phyloP scores from a whole-genome alignment of 2,797 vertebrate species.

The Novumbra hubbsi region DNA sequence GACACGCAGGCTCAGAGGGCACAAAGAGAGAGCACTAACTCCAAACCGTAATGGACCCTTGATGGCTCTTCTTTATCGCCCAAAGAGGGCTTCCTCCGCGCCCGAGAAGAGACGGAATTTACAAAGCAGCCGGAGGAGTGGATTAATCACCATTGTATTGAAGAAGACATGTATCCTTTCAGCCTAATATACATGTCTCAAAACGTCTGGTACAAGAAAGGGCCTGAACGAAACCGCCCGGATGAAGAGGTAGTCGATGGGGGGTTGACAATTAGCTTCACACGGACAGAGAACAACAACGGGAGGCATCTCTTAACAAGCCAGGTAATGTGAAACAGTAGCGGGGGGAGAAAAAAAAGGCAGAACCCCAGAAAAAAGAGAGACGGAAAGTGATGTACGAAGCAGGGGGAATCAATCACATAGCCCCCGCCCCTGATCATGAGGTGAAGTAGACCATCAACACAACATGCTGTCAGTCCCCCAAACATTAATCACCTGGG shows the following conservation, averaged over 20 bases:
- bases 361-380: neutral
- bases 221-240: slow-evolving; percentile 58
- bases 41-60: slow-evolving; percentile 18
- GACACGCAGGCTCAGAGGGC: neutral
- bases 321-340: slow-evolving; percentile 69
- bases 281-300: slow-evolving; percentile 34
- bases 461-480: slow-evolving; percentile 57
- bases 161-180: slow-evolving; percentile 51
- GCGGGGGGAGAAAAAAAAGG: slow-evolving; percentile 32
- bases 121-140: slow-evolving; percentile 38
- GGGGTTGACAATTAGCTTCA: slow-evolving; percentile 40
- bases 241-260: slow-evolving; percentile 39
- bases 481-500: slow-evolving; percentile 70
- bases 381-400: slow-evolving; percentile 30
- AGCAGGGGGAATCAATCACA: slow-evolving; percentile 54
- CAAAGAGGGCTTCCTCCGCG: slow-evolving; percentile 26
- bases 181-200: slow-evolving; percentile 43
- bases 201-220: slow-evolving; percentile 28
- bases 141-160: slow-evolving; percentile 44
- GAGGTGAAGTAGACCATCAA: slow-evolving; percentile 79
- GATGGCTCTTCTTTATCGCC: slow-evolving; percentile 21
- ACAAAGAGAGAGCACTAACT: slow-evolving; percentile 8
- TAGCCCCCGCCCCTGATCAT: slow-evolving; percentile 66
- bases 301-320: slow-evolving; percentile 48
- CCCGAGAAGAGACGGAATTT: slow-evolving; percentile 41